Percentiles rank a stretch among this genome's conserved stretches.
These are phyloP conservation scores for Martes flavigula DNA, from an alignment of 2,797 vertebrate genomes.

Conservation along the genomic window DNA sequence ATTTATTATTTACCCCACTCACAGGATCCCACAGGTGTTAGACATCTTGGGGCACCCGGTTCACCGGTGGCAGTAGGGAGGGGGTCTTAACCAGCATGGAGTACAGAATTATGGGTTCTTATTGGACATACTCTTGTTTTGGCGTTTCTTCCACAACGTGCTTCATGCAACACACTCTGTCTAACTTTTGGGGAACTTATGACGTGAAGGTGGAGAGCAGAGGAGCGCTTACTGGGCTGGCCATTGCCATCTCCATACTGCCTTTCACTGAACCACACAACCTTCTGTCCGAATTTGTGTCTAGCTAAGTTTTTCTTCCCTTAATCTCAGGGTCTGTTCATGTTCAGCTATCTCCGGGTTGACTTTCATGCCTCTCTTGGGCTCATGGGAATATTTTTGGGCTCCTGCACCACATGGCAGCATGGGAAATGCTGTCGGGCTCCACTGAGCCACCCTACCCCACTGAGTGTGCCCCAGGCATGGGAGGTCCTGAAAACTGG, in stretches of 20 bases:
- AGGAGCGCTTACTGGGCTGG: not conserved
- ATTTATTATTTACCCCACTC: not conserved
- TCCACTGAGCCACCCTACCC: not conserved
- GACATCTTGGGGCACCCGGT: not conserved
- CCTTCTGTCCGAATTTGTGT: not conserved
- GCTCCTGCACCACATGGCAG: not conserved
- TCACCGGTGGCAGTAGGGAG: too few species aligned
- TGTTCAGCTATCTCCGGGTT: not conserved
- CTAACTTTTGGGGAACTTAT: not conserved
- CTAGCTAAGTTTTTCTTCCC: not conserved
- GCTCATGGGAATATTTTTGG: not conserved
- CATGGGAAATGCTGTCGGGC: too few species aligned
- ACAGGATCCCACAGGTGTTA: not conserved
- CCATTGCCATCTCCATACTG: too few species aligned
- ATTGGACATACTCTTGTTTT: too few species aligned
- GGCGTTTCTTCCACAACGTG: not conserved
- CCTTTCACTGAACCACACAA: not conserved
- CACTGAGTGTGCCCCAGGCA: not conserved
- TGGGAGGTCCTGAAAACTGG: not conserved
- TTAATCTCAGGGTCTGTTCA: not conserved
- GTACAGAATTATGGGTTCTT: not conserved
- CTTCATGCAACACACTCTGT: not conserved
- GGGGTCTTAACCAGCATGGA: not conserved
- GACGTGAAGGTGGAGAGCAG: not conserved
- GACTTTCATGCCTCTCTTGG: not conserved